phyloP scores from a whole-genome alignment of 2,113 vertebrate genomes.

The Machaerirhynchus nigripectus region DNA sequence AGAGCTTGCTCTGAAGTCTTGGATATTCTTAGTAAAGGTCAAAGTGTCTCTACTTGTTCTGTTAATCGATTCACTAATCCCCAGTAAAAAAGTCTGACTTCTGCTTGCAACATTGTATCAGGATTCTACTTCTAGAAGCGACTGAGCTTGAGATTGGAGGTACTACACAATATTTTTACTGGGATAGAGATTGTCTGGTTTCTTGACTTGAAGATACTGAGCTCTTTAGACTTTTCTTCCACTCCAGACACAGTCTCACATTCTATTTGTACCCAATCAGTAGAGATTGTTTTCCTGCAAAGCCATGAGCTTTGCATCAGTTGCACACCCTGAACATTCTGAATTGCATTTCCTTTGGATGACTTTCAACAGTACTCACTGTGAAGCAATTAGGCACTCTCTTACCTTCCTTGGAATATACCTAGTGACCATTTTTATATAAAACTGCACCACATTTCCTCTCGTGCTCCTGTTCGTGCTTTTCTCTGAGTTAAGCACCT shows the following conservation, averaged over 20 bases:
- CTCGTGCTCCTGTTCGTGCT: neutral
- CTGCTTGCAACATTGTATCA: neutral
- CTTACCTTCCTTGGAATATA: neutral
- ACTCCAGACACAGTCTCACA: neutral
- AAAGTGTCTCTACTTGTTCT: neutral
- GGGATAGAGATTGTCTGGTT: neutral
- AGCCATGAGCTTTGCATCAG: neutral
- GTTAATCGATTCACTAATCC: neutral
- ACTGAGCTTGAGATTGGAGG: neutral
- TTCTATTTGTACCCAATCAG: neutral
- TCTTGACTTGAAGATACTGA: neutral
- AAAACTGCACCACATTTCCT: neutral
- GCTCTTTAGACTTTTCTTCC: neutral
- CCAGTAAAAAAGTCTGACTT: neutral
- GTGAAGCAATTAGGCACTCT: neutral
- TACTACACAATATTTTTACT: neutral
- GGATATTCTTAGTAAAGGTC: neutral
- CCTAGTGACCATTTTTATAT: neutral
- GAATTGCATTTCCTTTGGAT: neutral
- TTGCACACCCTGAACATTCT: neutral
- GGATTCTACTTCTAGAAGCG: neutral
- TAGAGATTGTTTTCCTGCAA: neutral
- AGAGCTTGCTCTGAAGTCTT: neutral
- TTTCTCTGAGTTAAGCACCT: conserved; percentile 1
- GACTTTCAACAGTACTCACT: neutral